Evolutionary conservation across 2,888 invertebrate species (phyloP).

Genomic region (Aporophyla nigra): DNA sequence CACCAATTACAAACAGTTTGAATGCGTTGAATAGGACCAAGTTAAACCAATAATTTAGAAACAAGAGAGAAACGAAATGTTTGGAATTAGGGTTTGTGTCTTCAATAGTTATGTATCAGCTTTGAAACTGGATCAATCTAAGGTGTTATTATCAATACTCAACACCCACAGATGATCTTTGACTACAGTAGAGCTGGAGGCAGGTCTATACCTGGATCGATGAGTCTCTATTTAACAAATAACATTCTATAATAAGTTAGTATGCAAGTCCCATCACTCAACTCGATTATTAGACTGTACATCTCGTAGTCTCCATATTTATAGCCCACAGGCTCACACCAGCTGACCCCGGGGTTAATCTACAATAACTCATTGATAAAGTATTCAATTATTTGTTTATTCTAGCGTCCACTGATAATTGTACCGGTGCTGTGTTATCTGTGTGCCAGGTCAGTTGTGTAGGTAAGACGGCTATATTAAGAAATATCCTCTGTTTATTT

Average conservation of each 20-base stretch:
- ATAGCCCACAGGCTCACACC: slow-evolving; percentile 32
- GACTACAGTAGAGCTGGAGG: background rate
- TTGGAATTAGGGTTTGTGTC: background rate
- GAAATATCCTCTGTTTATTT: slow-evolving; percentile 27
- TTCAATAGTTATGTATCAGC: slow-evolving; percentile 1
- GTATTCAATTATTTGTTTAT: slow-evolving; percentile 62
- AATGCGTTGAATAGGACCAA: background rate
- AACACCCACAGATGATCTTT: background rate
- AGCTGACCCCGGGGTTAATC: slow-evolving; percentile 57
- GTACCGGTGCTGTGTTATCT: slow-evolving; percentile 36
- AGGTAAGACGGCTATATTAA: slow-evolving; percentile 26
- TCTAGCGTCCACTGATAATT: slow-evolving; percentile 36
- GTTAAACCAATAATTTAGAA: background rate
- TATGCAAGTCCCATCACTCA: slow-evolving; percentile 20
- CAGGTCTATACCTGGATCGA: background rate
- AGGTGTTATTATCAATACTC: background rate
- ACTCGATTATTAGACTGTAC: slow-evolving; percentile 16
- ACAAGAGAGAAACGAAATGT: background rate
- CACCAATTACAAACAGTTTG: background rate
- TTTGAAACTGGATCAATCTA: background rate
- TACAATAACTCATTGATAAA: slow-evolving; percentile 58
- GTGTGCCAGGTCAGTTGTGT: slow-evolving; percentile 22
- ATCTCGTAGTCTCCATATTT: slow-evolving; percentile 41
- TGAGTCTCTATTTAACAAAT: background rate
- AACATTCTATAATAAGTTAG: background rate